phyloP scores from a whole-genome alignment of 1,140 invertebrate genomes.

The Himalopsyche phryganea region DNA sequence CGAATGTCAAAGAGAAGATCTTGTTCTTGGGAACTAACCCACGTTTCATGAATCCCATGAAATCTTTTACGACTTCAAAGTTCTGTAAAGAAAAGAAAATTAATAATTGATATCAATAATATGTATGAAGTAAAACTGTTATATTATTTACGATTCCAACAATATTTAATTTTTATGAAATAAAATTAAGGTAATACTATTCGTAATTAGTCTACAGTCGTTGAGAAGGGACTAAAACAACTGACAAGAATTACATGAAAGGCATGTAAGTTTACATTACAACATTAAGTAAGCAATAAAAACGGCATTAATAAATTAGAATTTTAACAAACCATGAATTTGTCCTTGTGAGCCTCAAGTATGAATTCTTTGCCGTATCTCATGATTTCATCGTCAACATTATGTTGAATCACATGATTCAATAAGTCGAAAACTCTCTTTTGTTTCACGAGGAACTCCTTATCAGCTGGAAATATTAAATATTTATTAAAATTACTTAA shows the following conservation, averaged over 20 bases:
- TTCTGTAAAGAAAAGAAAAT: conserved; percentile 41
- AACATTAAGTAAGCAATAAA: too few species aligned
- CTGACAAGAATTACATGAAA: too few species aligned
- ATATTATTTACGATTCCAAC: conserved; percentile 36
- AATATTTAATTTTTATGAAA: too few species aligned
- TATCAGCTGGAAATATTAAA: conserved; percentile 41
- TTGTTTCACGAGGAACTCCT: conserved; percentile 55
- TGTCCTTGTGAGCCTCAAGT: conserved; percentile 51
- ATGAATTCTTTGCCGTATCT: conserved; percentile 54
- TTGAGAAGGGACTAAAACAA: too few species aligned
- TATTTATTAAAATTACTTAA: neutral
- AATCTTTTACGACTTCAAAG: conserved; percentile 52
- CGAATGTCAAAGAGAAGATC: conserved; percentile 54
- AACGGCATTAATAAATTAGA: too few species aligned
- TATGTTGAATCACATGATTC: neutral
- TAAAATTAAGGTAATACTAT: too few species aligned
- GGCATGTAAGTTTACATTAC: too few species aligned
- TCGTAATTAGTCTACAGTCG: too few species aligned
- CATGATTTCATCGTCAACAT: conserved; percentile 44
- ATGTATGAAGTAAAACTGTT: neutral
- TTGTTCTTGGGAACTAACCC: conserved; percentile 49
- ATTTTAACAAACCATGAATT: too few species aligned
- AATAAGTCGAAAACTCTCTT: conserved; percentile 56
- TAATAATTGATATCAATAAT: neutral
- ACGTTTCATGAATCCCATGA: conserved; percentile 49